Evolutionary conservation across 2,888 invertebrate genomes (phyloP), one percentile per base, ranked within the genome.

Genomic region (Athalia rosae): DNA sequence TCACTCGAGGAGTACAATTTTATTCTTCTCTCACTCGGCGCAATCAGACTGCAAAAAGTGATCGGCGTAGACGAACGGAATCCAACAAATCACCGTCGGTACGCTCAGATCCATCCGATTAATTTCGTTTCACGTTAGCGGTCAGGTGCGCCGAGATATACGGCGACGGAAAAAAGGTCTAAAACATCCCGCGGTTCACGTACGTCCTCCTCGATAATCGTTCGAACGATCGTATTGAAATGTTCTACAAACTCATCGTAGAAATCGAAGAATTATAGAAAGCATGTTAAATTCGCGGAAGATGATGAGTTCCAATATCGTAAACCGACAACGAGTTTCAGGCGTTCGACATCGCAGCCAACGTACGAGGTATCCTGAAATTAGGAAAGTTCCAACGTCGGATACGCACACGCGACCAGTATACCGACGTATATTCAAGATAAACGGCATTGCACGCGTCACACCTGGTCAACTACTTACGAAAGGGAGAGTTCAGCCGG

Each of bases 401-500:
- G n/a, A 53, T n/a, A 53, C n/a, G 53, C 53, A 53, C 7, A 1
- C n/a, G n/a, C 11, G 53, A 53, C 9, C 53, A 4, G 53, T 4
- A n/a, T 53, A 9, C 11, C n/a, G 53, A 28, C 28, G n/a, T n/a
- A 28, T 28, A 28, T 28, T 28, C 28, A 28, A 28, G 28, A 28
- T 28, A 28, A 28, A 28, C 28, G 28, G 28, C 28, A n/a, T 43
- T 13, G 53, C 53, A 53, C 43, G 8, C 58, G 71, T 71, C 45
- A 71, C 71, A 71, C 56, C n/a, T 71, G 71, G 71, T 58, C 71
- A 45, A 71, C 58, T 71, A 8, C 61, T 74, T 74, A n/a, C 74
- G 74, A 74, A 74, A 74, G 74, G 62, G 74, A 74, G 74, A 74
- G 74, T 74, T 59, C 5, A 48, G 61, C n/a, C 61, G 59, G 41